Evolutionary conservation across 2,888 invertebrate genomes (phyloP).

Genomic region (Tineola bisselliella): DNA sequence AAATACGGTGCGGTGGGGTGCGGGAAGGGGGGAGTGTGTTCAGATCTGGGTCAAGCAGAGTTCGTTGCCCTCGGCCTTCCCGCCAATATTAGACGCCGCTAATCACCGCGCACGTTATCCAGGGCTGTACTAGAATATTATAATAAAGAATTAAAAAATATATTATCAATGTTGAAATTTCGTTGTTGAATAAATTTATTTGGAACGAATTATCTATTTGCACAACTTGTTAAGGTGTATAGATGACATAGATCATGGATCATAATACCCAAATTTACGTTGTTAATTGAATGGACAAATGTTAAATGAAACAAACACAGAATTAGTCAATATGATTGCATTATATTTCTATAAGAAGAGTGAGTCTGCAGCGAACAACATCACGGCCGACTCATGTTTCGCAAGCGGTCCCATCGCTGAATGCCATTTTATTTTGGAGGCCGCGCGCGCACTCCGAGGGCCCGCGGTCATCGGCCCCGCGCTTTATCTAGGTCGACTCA

Average conservation of each 20-base stretch:
- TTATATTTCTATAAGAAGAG: constrained; percentile 20
- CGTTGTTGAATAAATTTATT: too few relatives aligned
- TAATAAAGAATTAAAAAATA: too few relatives aligned
- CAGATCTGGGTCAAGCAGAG: constrained; percentile 64
- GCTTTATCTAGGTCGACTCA: constrained; percentile 65
- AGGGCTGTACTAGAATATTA: constrained; percentile 26
- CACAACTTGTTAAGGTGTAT: too few relatives aligned
- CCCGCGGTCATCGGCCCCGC: constrained; percentile 66
- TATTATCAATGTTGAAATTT: too few relatives aligned
- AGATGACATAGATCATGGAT: background rate
- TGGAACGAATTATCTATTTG: too few relatives aligned
- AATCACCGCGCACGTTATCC: constrained; percentile 38
- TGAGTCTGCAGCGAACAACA: constrained; percentile 32
- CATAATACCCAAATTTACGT: background rate
- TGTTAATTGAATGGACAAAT: background rate
- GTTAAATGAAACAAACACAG: background rate
- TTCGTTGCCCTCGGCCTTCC: constrained; percentile 69
- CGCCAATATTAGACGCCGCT: constrained; percentile 63
- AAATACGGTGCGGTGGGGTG: constrained; percentile 22
- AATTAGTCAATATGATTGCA: constrained; percentile 12
- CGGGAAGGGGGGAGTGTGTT: constrained; percentile 25
- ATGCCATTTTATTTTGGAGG: constrained; percentile 67
- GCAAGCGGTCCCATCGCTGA: constrained; percentile 65
- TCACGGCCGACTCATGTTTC: constrained; percentile 57
- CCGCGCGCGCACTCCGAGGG: constrained; percentile 60